phyloP scores from a whole-genome alignment of 1,140 invertebrate species.

The Hesperophylax magnus region DNA sequence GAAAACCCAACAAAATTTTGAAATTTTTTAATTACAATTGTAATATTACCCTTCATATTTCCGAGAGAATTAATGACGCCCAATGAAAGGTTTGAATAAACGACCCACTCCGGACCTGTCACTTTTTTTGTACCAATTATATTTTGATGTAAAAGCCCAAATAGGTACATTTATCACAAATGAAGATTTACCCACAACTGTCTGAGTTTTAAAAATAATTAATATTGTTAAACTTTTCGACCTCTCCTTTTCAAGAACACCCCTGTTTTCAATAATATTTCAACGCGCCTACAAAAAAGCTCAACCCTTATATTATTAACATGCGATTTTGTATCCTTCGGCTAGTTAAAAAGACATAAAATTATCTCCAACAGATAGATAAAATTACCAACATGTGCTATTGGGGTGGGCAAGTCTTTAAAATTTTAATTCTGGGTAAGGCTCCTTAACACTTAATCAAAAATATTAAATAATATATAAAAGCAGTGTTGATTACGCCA shows the following conservation, averaged over 20 bases:
- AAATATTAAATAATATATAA: slow-evolving; percentile 40
- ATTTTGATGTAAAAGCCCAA: too few species aligned
- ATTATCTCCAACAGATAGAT: slow-evolving; percentile 28
- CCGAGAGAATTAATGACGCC: too few species aligned
- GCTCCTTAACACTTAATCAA: slow-evolving; percentile 48
- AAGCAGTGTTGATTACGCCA: slow-evolving; percentile 46
- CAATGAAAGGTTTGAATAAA: too few species aligned
- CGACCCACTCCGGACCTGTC: too few species aligned
- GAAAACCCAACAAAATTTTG: too few species aligned
- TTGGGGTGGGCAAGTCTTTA: not conserved
- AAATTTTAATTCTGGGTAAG: slow-evolving; percentile 15
- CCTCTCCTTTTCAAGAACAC: not conserved
- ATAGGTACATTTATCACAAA: too few species aligned
- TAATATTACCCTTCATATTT: too few species aligned
- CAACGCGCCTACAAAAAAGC: slow-evolving; percentile 4
- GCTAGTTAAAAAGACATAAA: slow-evolving; percentile 53
- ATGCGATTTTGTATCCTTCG: slow-evolving; percentile 30
- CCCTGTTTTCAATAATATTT: slow-evolving; percentile 42
- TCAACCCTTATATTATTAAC: slow-evolving; percentile 22
- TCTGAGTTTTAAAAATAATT: not conserved
- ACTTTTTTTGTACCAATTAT: too few species aligned
- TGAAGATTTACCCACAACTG: too few species aligned
- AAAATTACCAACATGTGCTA: slow-evolving; percentile 5
- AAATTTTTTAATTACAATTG: too few species aligned
- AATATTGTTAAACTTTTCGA: not conserved